Base-by-base conservation (phyloP, 2,113 vertebrate genomes). In the Prinia subflava region DNA sequence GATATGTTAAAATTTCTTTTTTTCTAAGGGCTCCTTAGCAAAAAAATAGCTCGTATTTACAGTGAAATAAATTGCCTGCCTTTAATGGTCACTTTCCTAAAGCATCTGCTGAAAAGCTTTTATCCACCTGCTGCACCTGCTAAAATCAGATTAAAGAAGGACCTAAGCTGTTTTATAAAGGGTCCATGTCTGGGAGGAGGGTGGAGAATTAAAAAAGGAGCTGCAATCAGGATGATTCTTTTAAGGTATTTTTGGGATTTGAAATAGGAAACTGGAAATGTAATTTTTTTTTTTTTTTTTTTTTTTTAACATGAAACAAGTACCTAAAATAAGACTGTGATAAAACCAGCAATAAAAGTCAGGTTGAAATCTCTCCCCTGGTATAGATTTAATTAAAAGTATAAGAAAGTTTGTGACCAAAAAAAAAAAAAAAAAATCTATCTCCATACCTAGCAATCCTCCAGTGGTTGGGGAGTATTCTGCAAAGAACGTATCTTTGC, bases 141-240 rank as follows among this genome's bases (percentile, higher is more conserved):
- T 96, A 90, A 97, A 96, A 95, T 94, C 93, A 97, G 76, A 93
- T 92, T 92, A 89, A 92, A 93, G 71, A 90, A 73, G 39, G 59
- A 71, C 28, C 44, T 90, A 90, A 94, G 65, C 88, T 82, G 60
- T 83, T 95, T 94, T 90, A 35, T 89, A 83, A 95, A 86, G 63
- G n/a, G 60, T 64, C 79, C 23, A 1, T 53, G 10, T 77, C 53
- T 74, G 50, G 33, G 30, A 68, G 39, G 31, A 62, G 22, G 22
- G 35, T 23, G 25, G 42, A 62, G 37, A 88, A 67, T 75, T 90
- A 37, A 81, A 81, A 88, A 86, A 60, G 33, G 37, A 78, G 25
- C 30, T 0, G 0, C 42, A 77, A 53, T 46, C 35, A 55, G 31
- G 37, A 75, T 33, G 35, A 83, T 21, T 69, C 89, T 24, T 19